Conservation (phyloP, 1,140 invertebrate genomes). For the Drosophila triauraria region DNA sequence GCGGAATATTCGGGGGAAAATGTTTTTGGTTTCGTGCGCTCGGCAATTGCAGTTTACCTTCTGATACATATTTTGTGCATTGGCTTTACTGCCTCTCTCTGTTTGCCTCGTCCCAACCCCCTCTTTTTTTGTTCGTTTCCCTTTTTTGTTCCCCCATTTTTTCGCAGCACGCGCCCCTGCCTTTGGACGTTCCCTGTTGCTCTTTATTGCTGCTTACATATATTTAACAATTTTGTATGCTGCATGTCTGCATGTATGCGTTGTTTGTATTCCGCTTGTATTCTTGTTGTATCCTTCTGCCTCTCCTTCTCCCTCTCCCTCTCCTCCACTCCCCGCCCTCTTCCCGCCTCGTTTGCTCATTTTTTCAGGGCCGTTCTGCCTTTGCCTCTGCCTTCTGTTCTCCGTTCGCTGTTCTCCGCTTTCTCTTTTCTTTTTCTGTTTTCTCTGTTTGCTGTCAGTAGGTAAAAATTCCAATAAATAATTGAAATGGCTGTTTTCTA, state of each 20-base stretch:
- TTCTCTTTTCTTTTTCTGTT: slow-evolving; percentile 44
- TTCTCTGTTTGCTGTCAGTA: slow-evolving; percentile 80
- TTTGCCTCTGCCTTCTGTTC: slow-evolving; percentile 32
- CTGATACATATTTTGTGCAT: slow-evolving; percentile 69
- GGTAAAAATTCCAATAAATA: slow-evolving; percentile 83
- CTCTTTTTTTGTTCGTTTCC: slow-evolving; percentile 25
- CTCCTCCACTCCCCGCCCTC: neutral
- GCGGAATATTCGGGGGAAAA: neutral
- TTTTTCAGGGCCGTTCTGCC: slow-evolving; percentile 35
- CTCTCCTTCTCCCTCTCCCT: neutral
- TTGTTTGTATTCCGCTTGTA: slow-evolving; percentile 33
- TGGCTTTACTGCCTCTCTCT: slow-evolving; percentile 53
- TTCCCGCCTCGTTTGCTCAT: neutral
- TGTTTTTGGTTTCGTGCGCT: slow-evolving; percentile 31
- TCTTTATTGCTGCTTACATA: slow-evolving; percentile 54
- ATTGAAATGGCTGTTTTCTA: slow-evolving; percentile 78
- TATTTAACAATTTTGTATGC: slow-evolving; percentile 47
- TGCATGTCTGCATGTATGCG: slow-evolving; percentile 23
- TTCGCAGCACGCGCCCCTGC: neutral
- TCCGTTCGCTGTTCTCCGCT: slow-evolving; percentile 31
- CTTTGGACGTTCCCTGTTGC: slow-evolving; percentile 15
- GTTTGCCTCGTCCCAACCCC: neutral
- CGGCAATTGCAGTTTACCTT: slow-evolving; percentile 48
- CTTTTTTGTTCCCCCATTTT: slow-evolving; percentile 4
- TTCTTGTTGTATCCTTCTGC: slow-evolving; percentile 14